These are phyloP conservation scores for Rambutsinella grinnellia DNA, from an alignment of 2,888 invertebrate species.

Conservation along the genomic window DNA sequence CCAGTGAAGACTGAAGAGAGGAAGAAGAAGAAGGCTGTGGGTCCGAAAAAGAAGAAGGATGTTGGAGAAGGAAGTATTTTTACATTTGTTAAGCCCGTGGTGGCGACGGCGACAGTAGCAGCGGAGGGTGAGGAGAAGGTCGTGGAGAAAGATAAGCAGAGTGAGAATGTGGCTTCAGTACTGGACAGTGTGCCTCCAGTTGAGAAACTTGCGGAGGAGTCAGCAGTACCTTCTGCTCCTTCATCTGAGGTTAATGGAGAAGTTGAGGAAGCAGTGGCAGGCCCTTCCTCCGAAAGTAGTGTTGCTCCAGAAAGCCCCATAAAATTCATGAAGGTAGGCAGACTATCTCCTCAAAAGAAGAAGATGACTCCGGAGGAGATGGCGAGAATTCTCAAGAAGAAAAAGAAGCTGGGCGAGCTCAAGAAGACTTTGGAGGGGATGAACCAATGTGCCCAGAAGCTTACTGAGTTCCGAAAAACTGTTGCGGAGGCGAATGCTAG, in stretches of 20 bases:
- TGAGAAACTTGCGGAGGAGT: not conserved
- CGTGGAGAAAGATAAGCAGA: not conserved
- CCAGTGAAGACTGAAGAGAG: not conserved
- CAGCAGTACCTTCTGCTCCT: not conserved
- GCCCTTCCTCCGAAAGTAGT: not conserved
- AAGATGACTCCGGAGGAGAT: conserved; percentile 38
- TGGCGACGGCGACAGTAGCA: not conserved
- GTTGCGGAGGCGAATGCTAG: conserved; percentile 12
- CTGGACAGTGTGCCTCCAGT: no score
- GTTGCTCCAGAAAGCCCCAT: conserved; percentile 3
- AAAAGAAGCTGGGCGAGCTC: conserved; percentile 32
- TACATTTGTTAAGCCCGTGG: no score
- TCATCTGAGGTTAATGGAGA: not conserved
- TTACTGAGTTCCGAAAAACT: conserved; percentile 28
- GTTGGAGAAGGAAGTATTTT: not conserved
- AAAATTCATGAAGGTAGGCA: conserved; percentile 23
- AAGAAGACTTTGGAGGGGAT: conserved; percentile 30
- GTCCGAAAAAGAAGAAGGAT: not conserved
- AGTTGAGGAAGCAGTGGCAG: not conserved
- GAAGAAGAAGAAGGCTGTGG: not conserved
- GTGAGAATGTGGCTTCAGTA: no score
- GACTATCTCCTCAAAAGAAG: conserved; percentile 33
- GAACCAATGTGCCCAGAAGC: conserved; percentile 36
- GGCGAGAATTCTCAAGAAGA: conserved; percentile 34
- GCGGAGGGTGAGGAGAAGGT: not conserved